Evolutionary conservation across 30 jellyfish, hydroid and myxozoan genomes (phyloP).

Genomic region (Aurelia sp.): DNA sequence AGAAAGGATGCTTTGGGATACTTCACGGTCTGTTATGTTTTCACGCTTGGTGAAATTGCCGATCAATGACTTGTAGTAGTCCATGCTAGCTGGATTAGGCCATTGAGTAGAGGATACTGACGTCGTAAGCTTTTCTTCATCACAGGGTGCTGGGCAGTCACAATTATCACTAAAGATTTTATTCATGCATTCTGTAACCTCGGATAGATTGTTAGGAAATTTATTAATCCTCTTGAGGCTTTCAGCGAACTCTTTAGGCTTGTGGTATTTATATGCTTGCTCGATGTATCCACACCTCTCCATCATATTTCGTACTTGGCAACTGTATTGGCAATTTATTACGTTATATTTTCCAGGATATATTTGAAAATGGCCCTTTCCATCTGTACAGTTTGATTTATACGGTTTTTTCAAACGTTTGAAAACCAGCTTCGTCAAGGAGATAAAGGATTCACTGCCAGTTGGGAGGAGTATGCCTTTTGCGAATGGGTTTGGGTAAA

Average conservation of each 20-base stretch:
- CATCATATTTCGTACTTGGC: constrained; percentile 15
- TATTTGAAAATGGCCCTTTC: constrained; percentile 30
- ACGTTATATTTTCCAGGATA: constrained; percentile 49
- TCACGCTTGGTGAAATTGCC: constrained; percentile 33
- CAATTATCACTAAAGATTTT: background rate
- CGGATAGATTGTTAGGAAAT: background rate
- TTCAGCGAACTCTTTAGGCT: constrained; percentile 53
- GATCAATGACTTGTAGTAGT: constrained; percentile 20
- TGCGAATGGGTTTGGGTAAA: constrained; percentile 52
- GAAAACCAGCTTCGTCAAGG: constrained; percentile 14
- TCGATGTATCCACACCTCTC: constrained; percentile 37
- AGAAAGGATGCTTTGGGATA: constrained; percentile 26
- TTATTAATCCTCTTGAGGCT: constrained; percentile 5
- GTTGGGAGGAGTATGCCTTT: constrained; percentile 27
- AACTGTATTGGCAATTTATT: constrained; percentile 54
- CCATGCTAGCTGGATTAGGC: constrained; percentile 37
- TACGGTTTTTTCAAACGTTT: constrained; percentile 34
- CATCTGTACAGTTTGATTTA: constrained; percentile 48
- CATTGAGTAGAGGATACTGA: constrained; percentile 24
- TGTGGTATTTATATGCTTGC: constrained; percentile 33
- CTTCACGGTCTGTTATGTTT: constrained; percentile 16
- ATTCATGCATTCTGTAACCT: constrained; percentile 1
- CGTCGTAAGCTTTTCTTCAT: constrained; percentile 15
- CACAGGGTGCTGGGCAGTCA: constrained; percentile 42
- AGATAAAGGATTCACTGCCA: constrained; percentile 29